Percentiles rank a stretch among this genome's conserved stretches.
phyloP scores from a whole-genome alignment of 2,888 invertebrate species.

The Lycaena phlaeas region DNA sequence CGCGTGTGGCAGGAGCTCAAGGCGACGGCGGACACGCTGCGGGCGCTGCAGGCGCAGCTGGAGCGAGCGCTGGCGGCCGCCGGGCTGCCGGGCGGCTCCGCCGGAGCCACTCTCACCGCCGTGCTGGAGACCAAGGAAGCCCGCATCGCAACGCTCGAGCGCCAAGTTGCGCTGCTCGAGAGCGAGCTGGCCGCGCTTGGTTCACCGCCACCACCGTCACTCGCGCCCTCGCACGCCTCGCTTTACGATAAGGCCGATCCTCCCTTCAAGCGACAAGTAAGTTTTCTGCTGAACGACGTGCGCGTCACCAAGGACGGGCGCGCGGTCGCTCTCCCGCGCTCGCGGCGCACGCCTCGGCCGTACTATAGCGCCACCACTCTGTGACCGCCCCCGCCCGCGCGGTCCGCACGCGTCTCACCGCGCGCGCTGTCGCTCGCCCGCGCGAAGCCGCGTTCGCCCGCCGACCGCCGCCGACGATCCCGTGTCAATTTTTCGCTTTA shows the following conservation, averaged over 20 bases:
- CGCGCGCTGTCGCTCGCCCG: slow-evolving; percentile 9
- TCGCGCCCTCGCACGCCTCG: slow-evolving; percentile 70
- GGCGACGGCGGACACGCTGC: slow-evolving; percentile 87
- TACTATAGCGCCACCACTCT: slow-evolving; percentile 22
- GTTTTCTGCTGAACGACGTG: slow-evolving; percentile 87
- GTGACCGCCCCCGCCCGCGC: slow-evolving; percentile 10
- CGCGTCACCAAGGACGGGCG: slow-evolving; percentile 82
- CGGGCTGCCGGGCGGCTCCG: slow-evolving; percentile 70
- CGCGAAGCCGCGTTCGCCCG: slow-evolving; percentile 20
- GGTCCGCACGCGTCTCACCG: slow-evolving; percentile 10
- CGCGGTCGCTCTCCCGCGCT: slow-evolving; percentile 52
- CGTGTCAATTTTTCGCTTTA: slow-evolving; percentile 70
- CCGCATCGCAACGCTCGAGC: slow-evolving; percentile 89
- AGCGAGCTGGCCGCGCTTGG: slow-evolving; percentile 76
- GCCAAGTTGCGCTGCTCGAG: slow-evolving; percentile 86
- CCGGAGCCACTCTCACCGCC: slow-evolving; percentile 81
- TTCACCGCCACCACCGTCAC: slow-evolving; percentile 68
- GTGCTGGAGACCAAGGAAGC: slow-evolving; percentile 90
- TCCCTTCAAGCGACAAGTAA: slow-evolving; percentile 87
- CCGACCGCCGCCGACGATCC: slow-evolving; percentile 34
- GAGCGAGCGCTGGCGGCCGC: slow-evolving; percentile 80
- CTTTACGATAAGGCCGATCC: slow-evolving; percentile 76
- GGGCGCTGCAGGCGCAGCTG: slow-evolving; percentile 85
- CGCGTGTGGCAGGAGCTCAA: slow-evolving; percentile 81
- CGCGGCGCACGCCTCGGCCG: slow-evolving; percentile 28